A percentile compares a stretch with the other conserved stretches of the same genome.
Evolutionary conservation across 2,113 vertebrate genomes (phyloP).

Genomic region (Mellivora capensis): DNA sequence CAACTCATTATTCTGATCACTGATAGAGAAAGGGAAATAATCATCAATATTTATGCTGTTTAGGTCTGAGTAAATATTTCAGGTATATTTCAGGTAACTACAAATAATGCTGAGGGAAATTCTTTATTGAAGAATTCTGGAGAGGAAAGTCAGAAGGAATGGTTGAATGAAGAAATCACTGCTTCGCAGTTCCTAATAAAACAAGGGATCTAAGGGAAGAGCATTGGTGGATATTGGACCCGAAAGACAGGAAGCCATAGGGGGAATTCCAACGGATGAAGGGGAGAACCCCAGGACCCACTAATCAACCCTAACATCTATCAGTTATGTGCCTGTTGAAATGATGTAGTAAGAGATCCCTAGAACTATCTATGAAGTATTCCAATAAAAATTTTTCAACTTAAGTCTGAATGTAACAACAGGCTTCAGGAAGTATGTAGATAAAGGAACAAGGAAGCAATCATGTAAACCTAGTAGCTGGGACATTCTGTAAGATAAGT

Average conservation of each 20-base stretch:
- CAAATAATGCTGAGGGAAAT: background rate
- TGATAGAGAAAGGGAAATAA: background rate
- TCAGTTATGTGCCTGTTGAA: background rate
- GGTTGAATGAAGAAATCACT: background rate
- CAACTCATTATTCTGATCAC: background rate
- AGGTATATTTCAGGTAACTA: background rate
- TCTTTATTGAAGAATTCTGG: background rate
- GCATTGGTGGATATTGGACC: background rate
- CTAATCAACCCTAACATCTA: too few relatives aligned
- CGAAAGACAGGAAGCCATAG: accelerated
- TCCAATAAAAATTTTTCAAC: background rate
- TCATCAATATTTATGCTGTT: background rate
- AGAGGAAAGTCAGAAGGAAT: background rate
- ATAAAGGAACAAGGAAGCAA: background rate
- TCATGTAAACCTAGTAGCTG: background rate
- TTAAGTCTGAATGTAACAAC: background rate
- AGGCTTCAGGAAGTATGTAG: background rate
- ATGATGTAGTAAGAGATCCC: background rate
- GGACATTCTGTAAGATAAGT: background rate
- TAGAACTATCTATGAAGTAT: background rate
- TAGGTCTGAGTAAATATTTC: background rate
- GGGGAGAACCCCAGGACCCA: background rate
- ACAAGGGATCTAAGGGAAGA: background rate
- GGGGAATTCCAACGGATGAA: background rate
- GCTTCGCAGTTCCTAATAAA: background rate